Evolutionary conservation across 2,797 vertebrate species (phyloP).

Genomic region (Pipistrellus kuhlii): DNA sequence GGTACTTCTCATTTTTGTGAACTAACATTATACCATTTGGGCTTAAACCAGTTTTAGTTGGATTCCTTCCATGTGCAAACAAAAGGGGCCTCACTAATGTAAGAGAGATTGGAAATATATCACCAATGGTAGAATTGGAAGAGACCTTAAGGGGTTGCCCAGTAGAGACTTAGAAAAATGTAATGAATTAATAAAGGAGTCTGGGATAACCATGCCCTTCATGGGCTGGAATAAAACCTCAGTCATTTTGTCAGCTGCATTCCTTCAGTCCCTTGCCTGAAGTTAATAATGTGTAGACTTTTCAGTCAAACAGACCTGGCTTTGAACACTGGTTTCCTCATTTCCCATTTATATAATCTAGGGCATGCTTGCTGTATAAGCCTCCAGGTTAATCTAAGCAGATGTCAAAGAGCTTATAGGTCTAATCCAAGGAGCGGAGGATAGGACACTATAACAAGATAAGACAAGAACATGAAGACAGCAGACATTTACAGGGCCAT

Average conservation of each 20-base stretch:
- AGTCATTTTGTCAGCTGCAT: conserved; percentile 17
- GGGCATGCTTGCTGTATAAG: not conserved
- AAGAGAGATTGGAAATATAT: conserved; percentile 31
- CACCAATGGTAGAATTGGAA: not conserved
- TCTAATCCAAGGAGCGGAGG: conserved; percentile 9
- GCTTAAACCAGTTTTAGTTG: conserved; percentile 39
- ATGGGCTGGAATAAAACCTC: conserved; percentile 4
- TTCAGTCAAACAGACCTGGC: not conserved
- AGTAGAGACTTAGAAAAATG: conserved; percentile 11
- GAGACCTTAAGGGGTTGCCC: not conserved
- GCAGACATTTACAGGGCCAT: conserved; percentile 1
- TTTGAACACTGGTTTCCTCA: conserved; percentile 11
- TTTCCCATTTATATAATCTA: conserved; percentile 19
- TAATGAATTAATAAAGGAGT: conserved; percentile 11
- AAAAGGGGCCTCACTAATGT: not conserved
- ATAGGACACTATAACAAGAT: not conserved
- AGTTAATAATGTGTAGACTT: conserved; percentile 6
- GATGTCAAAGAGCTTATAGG: conserved; percentile 6
- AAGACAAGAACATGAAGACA: not conserved
- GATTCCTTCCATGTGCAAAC: conserved; percentile 9
- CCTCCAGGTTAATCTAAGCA: conserved; percentile 28
- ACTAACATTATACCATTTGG: conserved; percentile 20
- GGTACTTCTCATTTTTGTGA: conserved; percentile 42
- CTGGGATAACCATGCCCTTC: conserved; percentile 13
- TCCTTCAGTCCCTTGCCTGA: not conserved